Conservation (phyloP, 1,140 invertebrate genomes). For the Drosophila sproati region DNA sequence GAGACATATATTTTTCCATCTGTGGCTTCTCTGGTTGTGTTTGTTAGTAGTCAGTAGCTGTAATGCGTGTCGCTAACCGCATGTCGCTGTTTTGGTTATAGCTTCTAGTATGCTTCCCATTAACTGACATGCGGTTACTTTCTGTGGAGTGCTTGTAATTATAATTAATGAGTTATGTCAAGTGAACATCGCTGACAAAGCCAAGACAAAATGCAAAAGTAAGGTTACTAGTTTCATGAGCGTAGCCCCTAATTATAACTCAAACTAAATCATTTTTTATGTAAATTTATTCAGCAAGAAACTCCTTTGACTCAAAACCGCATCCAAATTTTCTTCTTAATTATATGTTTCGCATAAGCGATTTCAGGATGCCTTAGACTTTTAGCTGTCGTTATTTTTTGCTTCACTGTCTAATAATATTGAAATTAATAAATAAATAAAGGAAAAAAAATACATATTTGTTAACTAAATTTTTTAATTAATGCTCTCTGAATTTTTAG, state of each 20-base stretch:
- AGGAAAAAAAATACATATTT: too few species aligned
- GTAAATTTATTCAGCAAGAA: constrained; percentile 1
- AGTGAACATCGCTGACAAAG: constrained; percentile 34
- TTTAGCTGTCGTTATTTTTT: too few species aligned
- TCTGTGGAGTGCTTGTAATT: constrained; percentile 63
- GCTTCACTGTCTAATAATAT: too few species aligned
- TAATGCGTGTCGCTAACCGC: constrained; percentile 25
- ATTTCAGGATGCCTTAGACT: too few species aligned
- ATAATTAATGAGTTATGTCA: constrained; percentile 74
- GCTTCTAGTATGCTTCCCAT: constrained; percentile 12
- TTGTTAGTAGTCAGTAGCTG: not conserved
- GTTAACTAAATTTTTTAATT: too few species aligned
- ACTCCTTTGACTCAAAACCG: not conserved
- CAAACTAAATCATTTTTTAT: not conserved
- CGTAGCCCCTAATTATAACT: not conserved
- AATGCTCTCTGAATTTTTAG: not conserved
- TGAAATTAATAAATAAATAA: too few species aligned
- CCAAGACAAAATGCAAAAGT: constrained; percentile 40
- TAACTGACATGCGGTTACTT: constrained; percentile 26
- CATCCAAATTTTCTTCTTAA: not conserved
- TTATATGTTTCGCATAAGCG: too few species aligned
- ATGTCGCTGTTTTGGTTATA: constrained; percentile 5
- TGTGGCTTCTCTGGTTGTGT: constrained; percentile 21
- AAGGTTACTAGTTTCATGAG: not conserved
- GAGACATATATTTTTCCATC: constrained; percentile 27